Evolutionary conservation across 2,113 vertebrate genomes (phyloP), one percentile per base, ranked within the genome.

Genomic region (Chiloscyllium plagiosum): DNA sequence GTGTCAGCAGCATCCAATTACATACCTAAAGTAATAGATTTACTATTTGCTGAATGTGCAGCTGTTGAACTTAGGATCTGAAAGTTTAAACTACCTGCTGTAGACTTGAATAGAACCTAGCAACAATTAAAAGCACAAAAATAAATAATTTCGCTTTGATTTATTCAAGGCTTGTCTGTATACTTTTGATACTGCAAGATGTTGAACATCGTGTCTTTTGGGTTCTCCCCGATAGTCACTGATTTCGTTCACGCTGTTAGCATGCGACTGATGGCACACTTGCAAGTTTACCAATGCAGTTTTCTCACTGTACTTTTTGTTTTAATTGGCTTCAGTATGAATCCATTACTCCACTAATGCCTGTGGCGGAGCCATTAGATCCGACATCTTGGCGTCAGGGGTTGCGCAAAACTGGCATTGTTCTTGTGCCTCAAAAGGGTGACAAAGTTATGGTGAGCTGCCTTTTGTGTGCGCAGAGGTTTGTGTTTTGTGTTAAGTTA

Each of bases 341-440:
- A 98, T 98, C 97, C 98, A 98, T 98, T 98, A 97, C 98, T 98
- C 97, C 98, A 97, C 96, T 98, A 98, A 97, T 98, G 97, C 98
- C 98, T 98, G 98, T 98, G 97, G 97, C 97, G 98, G 99, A 99
- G 96, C 98, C 98, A 97, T 97, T 98, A 98, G 98, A 99, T 98
- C 99, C 99, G 97, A 98, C 99, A 98, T 98, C 99, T 98, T 99
- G 99, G 99, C 98, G 99, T 98, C 99, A 99, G 98, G 98, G 99
- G 98, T 99, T 99, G 98, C 99, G 99, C 98, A 99, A 99, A 99
- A 99, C 99, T 98, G 99, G 99, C 98, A 99, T 99, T 99, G 98
- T 99, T 98, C 99, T 99, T 97, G 98, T 98, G 98, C 98, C 99
- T 98, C 99, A 33, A 98, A 98, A 98, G 97, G 97, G 97, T 97